These are phyloP conservation scores for Sandelia bainsii DNA, from an alignment of 2,797 vertebrate genomes.

Conservation along the genomic window DNA sequence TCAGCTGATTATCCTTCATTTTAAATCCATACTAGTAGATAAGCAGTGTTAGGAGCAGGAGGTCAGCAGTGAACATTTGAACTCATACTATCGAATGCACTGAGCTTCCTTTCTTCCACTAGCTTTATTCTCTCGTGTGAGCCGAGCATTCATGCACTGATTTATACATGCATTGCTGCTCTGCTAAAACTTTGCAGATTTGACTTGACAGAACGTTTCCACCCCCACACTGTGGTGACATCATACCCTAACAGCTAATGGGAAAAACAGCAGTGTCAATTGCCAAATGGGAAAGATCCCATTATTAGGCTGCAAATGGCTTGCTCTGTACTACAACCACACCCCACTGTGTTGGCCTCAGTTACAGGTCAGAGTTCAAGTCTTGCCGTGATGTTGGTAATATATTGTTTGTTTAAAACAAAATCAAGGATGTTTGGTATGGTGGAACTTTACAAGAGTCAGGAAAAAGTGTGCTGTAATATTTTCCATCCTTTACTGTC, in stretches of 20 bases:
- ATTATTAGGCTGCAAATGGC: constrained; percentile 58
- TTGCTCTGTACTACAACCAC: constrained; percentile 64
- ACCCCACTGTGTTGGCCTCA: constrained; percentile 59
- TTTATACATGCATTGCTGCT: constrained; percentile 53
- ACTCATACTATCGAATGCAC: constrained; percentile 32
- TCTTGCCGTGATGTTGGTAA: constrained; percentile 48
- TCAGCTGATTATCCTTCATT: constrained; percentile 29
- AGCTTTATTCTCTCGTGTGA: constrained; percentile 42
- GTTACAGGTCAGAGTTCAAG: constrained; percentile 73
- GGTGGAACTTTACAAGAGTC: constrained; percentile 35
- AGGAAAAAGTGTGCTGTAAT: constrained; percentile 41
- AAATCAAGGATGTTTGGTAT: not conserved
- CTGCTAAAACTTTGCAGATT: constrained; percentile 52
- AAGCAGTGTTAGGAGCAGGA: constrained; percentile 29
- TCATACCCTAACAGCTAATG: constrained; percentile 54
- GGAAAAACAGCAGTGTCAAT: constrained; percentile 59
- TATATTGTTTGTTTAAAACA: constrained; percentile 18
- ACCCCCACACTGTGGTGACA: constrained; percentile 53
- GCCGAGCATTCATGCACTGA: constrained; percentile 52
- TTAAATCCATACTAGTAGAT: constrained; percentile 42
- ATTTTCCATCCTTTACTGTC: constrained; percentile 60
- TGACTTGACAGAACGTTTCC: constrained; percentile 52
- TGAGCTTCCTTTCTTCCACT: constrained; percentile 19
- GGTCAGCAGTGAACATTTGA: constrained; percentile 38
- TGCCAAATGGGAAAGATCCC: constrained; percentile 52